A percentile compares a stretch with the other conserved stretches of the same genome.
Conservation (phyloP, 2,888 invertebrate species). For the Nemotelus pantherinus region DNA sequence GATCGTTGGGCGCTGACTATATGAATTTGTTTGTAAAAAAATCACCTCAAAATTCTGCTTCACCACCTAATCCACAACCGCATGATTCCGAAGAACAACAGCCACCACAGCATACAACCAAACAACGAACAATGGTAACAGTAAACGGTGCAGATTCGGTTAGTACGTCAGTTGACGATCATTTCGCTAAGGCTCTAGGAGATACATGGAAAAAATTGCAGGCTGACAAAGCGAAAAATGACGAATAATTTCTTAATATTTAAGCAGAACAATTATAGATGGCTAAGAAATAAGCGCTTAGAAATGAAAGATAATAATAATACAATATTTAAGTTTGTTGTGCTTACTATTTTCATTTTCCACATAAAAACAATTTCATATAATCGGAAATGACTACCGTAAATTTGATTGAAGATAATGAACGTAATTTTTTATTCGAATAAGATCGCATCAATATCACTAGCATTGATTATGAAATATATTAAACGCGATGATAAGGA, state of each 20-base stretch:
- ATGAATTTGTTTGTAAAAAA: constrained; percentile 73
- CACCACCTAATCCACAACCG: constrained; percentile 51
- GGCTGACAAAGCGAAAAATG: constrained; percentile 66
- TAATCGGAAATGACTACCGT: no score
- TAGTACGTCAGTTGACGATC: constrained; percentile 83
- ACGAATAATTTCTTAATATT: constrained; percentile 41
- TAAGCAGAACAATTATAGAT: background rate
- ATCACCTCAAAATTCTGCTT: constrained; percentile 64
- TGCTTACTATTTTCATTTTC: no score
- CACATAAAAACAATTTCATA: no score
- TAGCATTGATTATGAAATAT: no score
- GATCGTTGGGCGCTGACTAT: constrained; percentile 87
- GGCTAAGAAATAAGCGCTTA: no score
- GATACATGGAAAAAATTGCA: constrained; percentile 84
- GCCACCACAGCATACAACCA: constrained; percentile 27
- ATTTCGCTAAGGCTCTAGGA: constrained; percentile 89
- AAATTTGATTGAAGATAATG: no score
- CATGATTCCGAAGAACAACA: constrained; percentile 44
- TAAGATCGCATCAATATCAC: no score
- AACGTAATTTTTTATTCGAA: no score
- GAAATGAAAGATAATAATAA: no score
- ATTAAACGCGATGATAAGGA: no score
- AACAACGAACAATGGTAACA: constrained; percentile 42
- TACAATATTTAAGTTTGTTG: no score
- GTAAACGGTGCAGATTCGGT: constrained; percentile 63